phyloP scores from a whole-genome alignment of 2,888 invertebrate genomes.

The Lasioglossum marginatum region DNA sequence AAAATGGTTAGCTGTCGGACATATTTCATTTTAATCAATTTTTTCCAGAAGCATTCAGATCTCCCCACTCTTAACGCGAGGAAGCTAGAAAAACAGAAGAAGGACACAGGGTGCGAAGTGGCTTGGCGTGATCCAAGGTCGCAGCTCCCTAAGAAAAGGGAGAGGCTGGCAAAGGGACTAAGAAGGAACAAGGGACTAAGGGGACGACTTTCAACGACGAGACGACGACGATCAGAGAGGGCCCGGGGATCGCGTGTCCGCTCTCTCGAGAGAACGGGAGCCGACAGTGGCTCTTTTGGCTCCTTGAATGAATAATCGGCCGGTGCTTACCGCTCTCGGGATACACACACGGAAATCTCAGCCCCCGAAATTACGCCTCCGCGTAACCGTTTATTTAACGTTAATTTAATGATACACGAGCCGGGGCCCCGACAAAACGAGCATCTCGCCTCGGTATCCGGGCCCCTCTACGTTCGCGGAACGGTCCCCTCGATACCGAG shows the following conservation, averaged over 20 bases:
- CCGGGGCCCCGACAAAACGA: conserved; percentile 45
- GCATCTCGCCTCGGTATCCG: conserved; percentile 40
- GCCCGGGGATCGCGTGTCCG: conserved; percentile 81
- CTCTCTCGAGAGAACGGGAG: conserved; percentile 76
- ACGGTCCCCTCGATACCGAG: conserved; percentile 59
- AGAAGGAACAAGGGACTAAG: conserved; percentile 30
- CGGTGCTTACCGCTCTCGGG: conserved; percentile 65
- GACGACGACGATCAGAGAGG: conserved; percentile 57
- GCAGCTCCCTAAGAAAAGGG: conserved; percentile 27
- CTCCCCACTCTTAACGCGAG: not conserved
- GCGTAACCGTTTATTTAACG: conserved; percentile 80
- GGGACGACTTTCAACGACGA: conserved; percentile 35
- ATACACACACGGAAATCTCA: conserved; percentile 58
- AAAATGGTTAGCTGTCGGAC: not conserved
- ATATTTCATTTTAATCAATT: not conserved
- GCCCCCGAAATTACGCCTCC: conserved; percentile 75
- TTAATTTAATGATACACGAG: conserved; percentile 80
- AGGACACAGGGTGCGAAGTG: conserved; percentile 57
- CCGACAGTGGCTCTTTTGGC: conserved; percentile 78
- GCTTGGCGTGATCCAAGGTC: conserved; percentile 83
- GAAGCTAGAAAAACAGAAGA: not conserved
- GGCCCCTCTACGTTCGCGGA: conserved; percentile 70
- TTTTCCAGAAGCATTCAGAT: not conserved
- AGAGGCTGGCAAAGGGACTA: conserved; percentile 12
- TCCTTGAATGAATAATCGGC: conserved; percentile 81